phyloP scores from a whole-genome alignment of 2,888 invertebrate species.

The Cephus runcator region DNA sequence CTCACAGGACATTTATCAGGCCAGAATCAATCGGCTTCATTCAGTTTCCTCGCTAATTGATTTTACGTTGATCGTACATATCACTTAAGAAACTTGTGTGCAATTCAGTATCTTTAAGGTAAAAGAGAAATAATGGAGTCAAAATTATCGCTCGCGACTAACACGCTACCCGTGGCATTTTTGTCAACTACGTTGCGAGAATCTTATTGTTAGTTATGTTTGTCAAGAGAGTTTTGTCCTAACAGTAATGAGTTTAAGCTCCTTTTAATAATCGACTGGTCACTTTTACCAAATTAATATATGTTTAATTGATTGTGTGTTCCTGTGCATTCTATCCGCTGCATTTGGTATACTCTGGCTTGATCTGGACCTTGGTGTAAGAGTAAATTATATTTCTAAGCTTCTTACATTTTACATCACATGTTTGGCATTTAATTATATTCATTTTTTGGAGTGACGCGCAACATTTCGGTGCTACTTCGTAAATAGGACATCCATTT shows the following conservation, averaged over 20 bases:
- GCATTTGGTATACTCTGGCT: conserved; percentile 66
- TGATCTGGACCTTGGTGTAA: conserved; percentile 66
- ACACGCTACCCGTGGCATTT: neutral
- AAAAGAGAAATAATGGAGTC: neutral
- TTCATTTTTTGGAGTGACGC: conserved; percentile 1
- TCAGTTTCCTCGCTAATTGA: neutral
- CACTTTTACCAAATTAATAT: conserved; percentile 39
- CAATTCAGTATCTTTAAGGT: neutral
- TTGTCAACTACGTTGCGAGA: neutral
- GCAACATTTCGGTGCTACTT: neutral
- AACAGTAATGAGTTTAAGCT: neutral
- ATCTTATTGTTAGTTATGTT: neutral
- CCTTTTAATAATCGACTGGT: neutral
- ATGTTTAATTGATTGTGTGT: conserved; percentile 64
- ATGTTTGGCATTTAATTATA: conserved; percentile 9
- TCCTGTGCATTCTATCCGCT: conserved; percentile 65
- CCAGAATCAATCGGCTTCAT: neutral
- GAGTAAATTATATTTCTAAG: conserved; percentile 64
- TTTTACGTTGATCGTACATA: neutral
- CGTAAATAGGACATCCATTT: conserved; percentile 8
- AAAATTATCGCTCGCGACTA: neutral
- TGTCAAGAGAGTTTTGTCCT: neutral
- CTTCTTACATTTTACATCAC: conserved; percentile 51
- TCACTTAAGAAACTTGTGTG: neutral
- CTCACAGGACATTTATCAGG: neutral